Conservation (phyloP, 2,888 invertebrate genomes). For the Schizaphis graminum region DNA sequence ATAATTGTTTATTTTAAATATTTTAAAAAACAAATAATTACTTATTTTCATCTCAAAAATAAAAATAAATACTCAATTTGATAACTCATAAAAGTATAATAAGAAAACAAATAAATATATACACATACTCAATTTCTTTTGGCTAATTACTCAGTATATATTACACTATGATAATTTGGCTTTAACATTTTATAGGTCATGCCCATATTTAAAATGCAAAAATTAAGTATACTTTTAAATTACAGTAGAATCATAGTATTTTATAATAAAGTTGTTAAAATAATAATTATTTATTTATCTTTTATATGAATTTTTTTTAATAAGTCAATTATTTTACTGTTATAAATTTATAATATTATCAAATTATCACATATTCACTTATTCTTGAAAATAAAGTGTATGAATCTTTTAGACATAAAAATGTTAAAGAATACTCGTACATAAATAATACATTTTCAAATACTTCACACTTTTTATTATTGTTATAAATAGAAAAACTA, state of each 20-base stretch:
- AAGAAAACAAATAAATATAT: background rate
- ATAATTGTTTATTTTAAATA: background rate
- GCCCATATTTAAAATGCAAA: background rate
- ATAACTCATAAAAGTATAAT: background rate
- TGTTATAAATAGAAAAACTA: too few species aligned
- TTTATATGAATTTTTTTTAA: background rate
- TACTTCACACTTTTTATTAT: background rate
- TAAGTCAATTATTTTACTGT: background rate
- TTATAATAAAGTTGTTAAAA: background rate
- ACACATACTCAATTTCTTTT: background rate
- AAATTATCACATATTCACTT: background rate
- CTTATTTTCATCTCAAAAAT: background rate
- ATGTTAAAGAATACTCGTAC: background rate
- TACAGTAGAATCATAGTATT: background rate
- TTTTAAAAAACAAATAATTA: background rate
- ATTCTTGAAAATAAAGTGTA: background rate
- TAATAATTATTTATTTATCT: background rate
- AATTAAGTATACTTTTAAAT: background rate
- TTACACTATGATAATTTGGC: background rate
- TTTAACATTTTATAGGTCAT: conserved; percentile 12
- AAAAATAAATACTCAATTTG: background rate
- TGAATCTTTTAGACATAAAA: background rate
- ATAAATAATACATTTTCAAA: background rate
- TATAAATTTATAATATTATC: background rate
- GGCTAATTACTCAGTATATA: background rate